These are phyloP conservation scores for Zeus faber DNA, from an alignment of 2,113 vertebrate genomes.

Conservation along the genomic window DNA sequence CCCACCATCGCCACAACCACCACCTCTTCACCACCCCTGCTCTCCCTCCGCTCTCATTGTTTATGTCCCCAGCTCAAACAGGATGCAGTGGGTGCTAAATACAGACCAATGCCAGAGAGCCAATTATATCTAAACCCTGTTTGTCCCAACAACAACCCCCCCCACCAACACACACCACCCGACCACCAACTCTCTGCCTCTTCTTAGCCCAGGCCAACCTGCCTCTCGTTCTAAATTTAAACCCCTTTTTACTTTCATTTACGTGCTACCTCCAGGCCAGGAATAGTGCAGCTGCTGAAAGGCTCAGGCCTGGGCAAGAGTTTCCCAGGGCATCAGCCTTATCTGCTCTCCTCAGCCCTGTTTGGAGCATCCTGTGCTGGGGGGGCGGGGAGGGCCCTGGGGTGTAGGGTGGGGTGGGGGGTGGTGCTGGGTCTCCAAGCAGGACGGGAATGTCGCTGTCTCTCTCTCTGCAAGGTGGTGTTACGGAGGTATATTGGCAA, in stretches of 20 bases:
- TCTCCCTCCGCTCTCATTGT: slow-evolving; percentile 37
- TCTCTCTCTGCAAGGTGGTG: slow-evolving; percentile 72
- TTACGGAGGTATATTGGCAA: slow-evolving; percentile 41
- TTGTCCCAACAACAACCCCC: slow-evolving; percentile 62
- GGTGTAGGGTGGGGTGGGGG: slow-evolving; percentile 6
- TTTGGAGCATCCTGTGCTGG: slow-evolving; percentile 74
- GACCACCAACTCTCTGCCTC: neutral
- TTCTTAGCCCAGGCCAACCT: slow-evolving; percentile 40
- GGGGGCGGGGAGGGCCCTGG: slow-evolving; percentile 22
- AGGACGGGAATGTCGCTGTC: slow-evolving; percentile 72
- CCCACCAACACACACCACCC: slow-evolving; percentile 21
- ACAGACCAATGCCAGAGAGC: slow-evolving; percentile 64
- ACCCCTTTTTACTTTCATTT: slow-evolving; percentile 65
- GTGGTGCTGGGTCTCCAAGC: slow-evolving; percentile 69
- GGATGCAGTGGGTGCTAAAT: slow-evolving; percentile 67
- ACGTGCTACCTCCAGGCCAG: slow-evolving; percentile 64
- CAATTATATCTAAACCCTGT: slow-evolving; percentile 72
- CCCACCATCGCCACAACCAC: no score
- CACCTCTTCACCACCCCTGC: neutral
- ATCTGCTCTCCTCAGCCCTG: slow-evolving; percentile 73
- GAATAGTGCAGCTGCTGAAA: slow-evolving; percentile 74
- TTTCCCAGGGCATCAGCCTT: slow-evolving; percentile 80
- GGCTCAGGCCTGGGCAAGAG: slow-evolving; percentile 65
- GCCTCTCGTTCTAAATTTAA: slow-evolving; percentile 66
- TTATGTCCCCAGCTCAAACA: slow-evolving; percentile 65